A percentile compares a stretch with the other conserved stretches of the same genome.
phyloP scores from a whole-genome alignment of 2,888 invertebrate species.

The Lymantria monacha region DNA sequence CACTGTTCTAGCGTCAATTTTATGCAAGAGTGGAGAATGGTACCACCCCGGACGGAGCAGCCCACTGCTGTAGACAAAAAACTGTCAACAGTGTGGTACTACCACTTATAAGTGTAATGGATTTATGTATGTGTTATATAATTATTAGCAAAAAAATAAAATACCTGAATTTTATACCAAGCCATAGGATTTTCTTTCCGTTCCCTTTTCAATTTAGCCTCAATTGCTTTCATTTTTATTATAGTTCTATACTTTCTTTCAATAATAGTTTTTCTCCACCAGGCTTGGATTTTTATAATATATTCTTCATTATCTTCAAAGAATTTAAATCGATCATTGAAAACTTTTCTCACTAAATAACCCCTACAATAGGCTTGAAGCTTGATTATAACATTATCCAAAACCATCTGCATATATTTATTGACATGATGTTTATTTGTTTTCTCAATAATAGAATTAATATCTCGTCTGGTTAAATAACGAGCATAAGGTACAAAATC shows the following conservation, averaged over 20 bases:
- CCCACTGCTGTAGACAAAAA: too few species aligned
- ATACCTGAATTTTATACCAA: conserved; percentile 79
- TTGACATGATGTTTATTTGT: conserved; percentile 70
- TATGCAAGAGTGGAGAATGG: too few species aligned
- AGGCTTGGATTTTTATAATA: conserved; percentile 82
- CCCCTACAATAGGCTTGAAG: conserved; percentile 85
- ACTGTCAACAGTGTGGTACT: too few species aligned
- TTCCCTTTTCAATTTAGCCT: conserved; percentile 60
- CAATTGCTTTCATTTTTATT: conserved; percentile 67
- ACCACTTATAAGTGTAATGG: too few species aligned
- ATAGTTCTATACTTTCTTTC: conserved; percentile 68
- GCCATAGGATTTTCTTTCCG: conserved; percentile 67
- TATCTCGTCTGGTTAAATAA: conserved; percentile 72
- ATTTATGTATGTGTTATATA: too few species aligned
- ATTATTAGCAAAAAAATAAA: background rate
- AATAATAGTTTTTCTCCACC: conserved; percentile 82
- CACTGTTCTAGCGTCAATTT: too few species aligned
- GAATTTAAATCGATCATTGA: conserved; percentile 61
- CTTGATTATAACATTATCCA: conserved; percentile 71
- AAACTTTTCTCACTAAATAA: conserved; percentile 76
- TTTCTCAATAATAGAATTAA: conserved; percentile 61
- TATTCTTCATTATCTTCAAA: conserved; percentile 64
- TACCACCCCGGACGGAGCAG: too few species aligned
- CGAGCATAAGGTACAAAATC: conserved; percentile 75
- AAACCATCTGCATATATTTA: conserved; percentile 61